Base-by-base conservation (phyloP, 2,113 vertebrate genomes). In the Oplegnathus fasciatus region DNA sequence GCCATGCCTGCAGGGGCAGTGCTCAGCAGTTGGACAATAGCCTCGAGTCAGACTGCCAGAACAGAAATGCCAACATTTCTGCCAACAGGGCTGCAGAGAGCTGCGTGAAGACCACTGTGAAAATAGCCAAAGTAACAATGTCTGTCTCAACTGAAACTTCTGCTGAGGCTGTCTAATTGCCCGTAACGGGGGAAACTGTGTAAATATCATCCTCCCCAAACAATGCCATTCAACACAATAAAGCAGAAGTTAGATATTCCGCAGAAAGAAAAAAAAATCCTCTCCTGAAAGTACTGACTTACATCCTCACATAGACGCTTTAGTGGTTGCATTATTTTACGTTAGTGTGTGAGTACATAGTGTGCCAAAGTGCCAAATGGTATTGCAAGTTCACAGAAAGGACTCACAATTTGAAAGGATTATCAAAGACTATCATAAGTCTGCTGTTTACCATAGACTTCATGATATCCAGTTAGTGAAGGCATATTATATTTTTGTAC, bases 101-200 rank as follows among this genome's bases (percentile, higher is more conserved):
- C 94, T 99, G 98, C 81, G 99, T 99, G 94, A 99, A 99, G 96
- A 99, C 97, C 96, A 99, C 98, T 90, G 98, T 99, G 96, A 99
- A 99, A 97, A 99, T 99, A 89, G 98, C 98, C 97, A 99, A 99
- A 98, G 97, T 99, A 89, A 99, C 98, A 87, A 99, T 99, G 96
- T 99, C 98, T 82, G 98, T 99, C 84, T 99, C 98, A 37, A 99
- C 98, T n/a, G 98, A 99, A 94, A 98, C 98, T 1, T 98, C 98
- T 79, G 98, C 98, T 6, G 98, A 99, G 93, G 98, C 98, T 0
- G 96, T 99, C 93, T 99, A 96, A 97, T 92, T 78, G 82, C 72
- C 78, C 58, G 8, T 50, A 65, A 54, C 0, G 2, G 28, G 58
- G 55, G 30, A 70, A 77, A 86, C 70, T 60, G 62, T 85, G 83